Evolutionary conservation across 2,888 invertebrate genomes (phyloP), one percentile per base, ranked within the genome.

Genomic region (Enchytraeus crypticus): DNA sequence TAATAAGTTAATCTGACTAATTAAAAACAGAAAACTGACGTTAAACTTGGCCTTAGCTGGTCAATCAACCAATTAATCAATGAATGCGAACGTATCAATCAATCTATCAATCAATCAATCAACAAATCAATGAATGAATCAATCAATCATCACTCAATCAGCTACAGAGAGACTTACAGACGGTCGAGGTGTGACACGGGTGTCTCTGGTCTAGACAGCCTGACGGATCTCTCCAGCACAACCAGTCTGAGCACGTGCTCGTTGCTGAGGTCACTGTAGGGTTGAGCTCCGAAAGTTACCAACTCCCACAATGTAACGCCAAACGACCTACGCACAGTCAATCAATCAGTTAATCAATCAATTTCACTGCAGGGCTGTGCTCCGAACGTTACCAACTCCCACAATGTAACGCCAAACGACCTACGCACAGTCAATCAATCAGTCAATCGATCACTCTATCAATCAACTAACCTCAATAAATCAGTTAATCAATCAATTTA

Each of bases 231-330:
- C 47, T 75, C 70, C 49, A 66, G 62, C 11, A 77, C 63, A 4
- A 78, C 77, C 51, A 71, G 70, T 56, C 75, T 71, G 30, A 88
- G 82, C 0, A 88, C 85, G 71, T 86, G 82, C 72, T 86, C 83
- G 78, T 88, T 83, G 47, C 79, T 82, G 63, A 86, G 77, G 67
- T 82, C 79, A 49, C 79, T 75, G 73, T 87, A 87, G 0, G 88
- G 87, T 66, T 85, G 80, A 30, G 74, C 70, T 14, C 88, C 90
- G 83, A 88, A 87, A 64, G 86, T 85, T 64, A 85, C 84, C 57
- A 89, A 84, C 80, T 90, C 89, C 90, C 90, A 91, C 67, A 90
- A 79, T 57, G 88, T 80, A 60, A 87, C 84, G 27, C 88, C 90
- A 68, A 88, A 83, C 47, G 79, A 74, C 80, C 80, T 80, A 18